phyloP scores from a whole-genome alignment of 23 tunicate species.

The Halocynthia aurantium region DNA sequence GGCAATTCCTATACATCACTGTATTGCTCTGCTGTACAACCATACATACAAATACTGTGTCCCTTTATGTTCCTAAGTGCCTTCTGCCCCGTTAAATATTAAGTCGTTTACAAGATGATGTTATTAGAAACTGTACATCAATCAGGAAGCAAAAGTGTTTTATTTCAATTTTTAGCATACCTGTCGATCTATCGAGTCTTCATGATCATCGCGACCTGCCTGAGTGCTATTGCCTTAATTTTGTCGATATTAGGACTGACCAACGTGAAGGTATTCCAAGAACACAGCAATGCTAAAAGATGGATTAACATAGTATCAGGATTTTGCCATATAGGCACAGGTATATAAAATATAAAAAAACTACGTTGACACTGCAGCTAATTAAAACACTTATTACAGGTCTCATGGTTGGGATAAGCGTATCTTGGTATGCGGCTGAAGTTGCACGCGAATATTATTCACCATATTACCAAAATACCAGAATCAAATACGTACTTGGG shows the following conservation, averaged over 20 bases:
- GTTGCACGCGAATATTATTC: slow-evolving; percentile 59
- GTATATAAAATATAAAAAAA: background rate
- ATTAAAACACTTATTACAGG: slow-evolving; percentile 16
- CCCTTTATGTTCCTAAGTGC: no score
- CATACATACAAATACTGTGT: no score
- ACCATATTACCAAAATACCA: slow-evolving; percentile 39
- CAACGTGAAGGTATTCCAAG: slow-evolving; percentile 42
- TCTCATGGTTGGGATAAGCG: slow-evolving; percentile 48
- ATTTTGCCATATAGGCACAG: slow-evolving; percentile 60
- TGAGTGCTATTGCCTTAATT: slow-evolving; percentile 32
- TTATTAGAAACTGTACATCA: no score
- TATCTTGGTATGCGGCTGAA: slow-evolving; percentile 91
- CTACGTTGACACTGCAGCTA: no score
- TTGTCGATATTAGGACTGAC: slow-evolving; percentile 69
- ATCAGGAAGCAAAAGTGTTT: no score
- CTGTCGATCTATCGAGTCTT: slow-evolving; percentile 70
- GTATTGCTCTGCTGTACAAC: no score
- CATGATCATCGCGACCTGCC: slow-evolving; percentile 60
- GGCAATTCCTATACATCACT: no score
- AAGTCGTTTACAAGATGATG: no score
- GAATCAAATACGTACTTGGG: slow-evolving; percentile 71
- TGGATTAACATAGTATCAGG: slow-evolving; percentile 65
- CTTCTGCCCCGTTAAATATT: no score
- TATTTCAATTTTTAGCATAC: slow-evolving; percentile 15
- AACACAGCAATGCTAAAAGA: slow-evolving; percentile 49